These are phyloP conservation scores for Eonycteris spelaea DNA, from an alignment of 2,113 vertebrate genomes.

Conservation along the genomic window DNA sequence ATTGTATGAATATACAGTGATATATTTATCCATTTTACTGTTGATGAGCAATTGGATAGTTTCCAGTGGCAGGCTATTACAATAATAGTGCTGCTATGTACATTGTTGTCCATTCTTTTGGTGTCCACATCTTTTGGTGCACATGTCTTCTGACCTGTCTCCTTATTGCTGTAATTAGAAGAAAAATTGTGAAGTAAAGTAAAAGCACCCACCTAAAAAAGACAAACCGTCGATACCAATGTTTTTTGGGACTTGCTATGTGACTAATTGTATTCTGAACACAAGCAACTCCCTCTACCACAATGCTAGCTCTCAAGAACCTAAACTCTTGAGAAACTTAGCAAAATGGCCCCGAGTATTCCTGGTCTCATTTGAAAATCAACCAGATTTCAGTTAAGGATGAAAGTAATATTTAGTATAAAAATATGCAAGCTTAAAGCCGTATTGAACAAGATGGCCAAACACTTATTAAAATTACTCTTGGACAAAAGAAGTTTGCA, in stretches of 20 bases:
- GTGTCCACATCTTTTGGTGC: not conserved
- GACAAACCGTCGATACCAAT: not conserved
- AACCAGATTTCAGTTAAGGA: conserved; percentile 49
- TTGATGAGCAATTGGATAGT: not conserved
- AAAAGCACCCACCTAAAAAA: conserved; percentile 8
- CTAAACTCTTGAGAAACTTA: conserved; percentile 53
- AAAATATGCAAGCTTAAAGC: conserved; percentile 70
- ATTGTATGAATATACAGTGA: not conserved
- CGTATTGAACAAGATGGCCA: conserved; percentile 54
- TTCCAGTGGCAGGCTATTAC: not conserved
- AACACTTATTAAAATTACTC: conserved; percentile 73
- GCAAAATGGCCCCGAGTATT: conserved; percentile 60
- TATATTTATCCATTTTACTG: not conserved
- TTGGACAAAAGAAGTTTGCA: conserved; percentile 68
- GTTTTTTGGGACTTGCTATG: conserved; percentile 17
- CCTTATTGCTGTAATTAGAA: conserved; percentile 15
- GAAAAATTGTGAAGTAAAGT: conserved; percentile 4
- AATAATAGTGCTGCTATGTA: not conserved
- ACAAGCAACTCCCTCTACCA: conserved; percentile 55
- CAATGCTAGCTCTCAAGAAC: conserved; percentile 28
- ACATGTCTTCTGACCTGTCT: not conserved
- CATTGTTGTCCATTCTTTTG: not conserved
- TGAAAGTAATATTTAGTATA: conserved; percentile 67
- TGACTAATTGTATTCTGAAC: conserved; percentile 52
- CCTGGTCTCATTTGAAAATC: conserved; percentile 65